Evolutionary conservation across 2,113 vertebrate genomes (phyloP), one percentile per base, ranked within the genome.

Genomic region (Pseudorectes ferrugineus): DNA sequence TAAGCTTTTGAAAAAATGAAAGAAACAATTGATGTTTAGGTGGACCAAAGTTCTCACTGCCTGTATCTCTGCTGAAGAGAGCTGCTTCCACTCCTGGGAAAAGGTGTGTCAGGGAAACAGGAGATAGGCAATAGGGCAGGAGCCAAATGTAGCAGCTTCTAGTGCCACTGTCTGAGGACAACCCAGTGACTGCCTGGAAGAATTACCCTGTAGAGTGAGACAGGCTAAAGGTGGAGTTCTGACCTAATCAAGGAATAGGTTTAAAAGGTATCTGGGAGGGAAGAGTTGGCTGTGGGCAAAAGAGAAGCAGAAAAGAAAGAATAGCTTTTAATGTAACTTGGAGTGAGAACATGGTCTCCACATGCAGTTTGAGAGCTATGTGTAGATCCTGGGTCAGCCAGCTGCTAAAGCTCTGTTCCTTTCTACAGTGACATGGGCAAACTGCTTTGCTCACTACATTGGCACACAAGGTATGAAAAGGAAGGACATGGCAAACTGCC

Each of bases 281-380:
- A 78, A 46, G 10, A 26, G 24, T 35, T 38, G 9, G 6, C 35
- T 81, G 14, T 61, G 55, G 40, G 36, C 38, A 72, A 38, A 7
- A 82, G 21, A 26, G 48, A 87, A 66, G 17, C n/a, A 14, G 10
- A 42, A 70, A 87, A 46, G 31, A 26, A 33, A 35, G 17, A 68
- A 43, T 4, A 79, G 31, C 24, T 93, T 92, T 46, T 42, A 54
- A 51, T 31, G 26, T 48, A 40, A 52, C 6, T 61, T 22, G 10
- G 24, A 12, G 7, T 3, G 54, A 17, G 40, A 25, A 31, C 0
- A 2, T 25, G 28, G 22, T 67, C 21, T 28, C 74, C 35, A 40
- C 10, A 11, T 3, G 22, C 22, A 33, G n/a, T 54, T 29, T 62
- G 63, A 73, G 35, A 51, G 7, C 36, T 0, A 0, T 5, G 15